phyloP scores from a whole-genome alignment of 2,888 invertebrate species.

The Sericinus montela region DNA sequence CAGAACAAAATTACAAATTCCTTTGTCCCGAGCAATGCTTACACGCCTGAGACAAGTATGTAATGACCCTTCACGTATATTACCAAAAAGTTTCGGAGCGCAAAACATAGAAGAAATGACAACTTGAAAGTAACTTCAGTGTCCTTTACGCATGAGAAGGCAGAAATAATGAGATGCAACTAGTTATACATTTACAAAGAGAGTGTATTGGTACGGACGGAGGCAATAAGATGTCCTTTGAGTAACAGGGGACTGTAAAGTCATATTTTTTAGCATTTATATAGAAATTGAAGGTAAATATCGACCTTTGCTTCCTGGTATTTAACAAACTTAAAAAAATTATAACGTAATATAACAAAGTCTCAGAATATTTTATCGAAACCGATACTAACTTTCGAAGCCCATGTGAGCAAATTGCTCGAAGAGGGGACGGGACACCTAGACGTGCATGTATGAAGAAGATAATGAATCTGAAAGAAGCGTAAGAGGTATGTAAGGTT shows the following conservation, averaged over 20 bases:
- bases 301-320: no score
- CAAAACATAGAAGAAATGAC: conserved; percentile 25
- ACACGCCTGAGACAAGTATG: conserved; percentile 1
- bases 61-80: conserved; percentile 8
- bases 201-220: conserved; percentile 19
- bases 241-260: conserved; percentile 25
- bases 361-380: no score
- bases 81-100: conserved; percentile 22
- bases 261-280: not conserved
- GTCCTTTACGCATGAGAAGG: conserved; percentile 51
- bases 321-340: no score
- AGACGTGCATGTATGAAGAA: no score
- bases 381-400: no score
- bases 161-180: conserved; percentile 66
- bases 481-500: no score
- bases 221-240: conserved; percentile 30
- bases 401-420: no score
- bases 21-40: conserved; percentile 3
- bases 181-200: conserved; percentile 46
- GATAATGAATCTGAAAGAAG: no score
- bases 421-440: no score
- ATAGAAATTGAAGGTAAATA: not conserved
- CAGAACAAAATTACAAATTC: conserved; percentile 12
- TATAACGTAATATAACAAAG: no score
- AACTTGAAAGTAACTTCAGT: conserved; percentile 33